Base-by-base conservation (phyloP, 2,888 invertebrate species). In the Limulus polyphemus region DNA sequence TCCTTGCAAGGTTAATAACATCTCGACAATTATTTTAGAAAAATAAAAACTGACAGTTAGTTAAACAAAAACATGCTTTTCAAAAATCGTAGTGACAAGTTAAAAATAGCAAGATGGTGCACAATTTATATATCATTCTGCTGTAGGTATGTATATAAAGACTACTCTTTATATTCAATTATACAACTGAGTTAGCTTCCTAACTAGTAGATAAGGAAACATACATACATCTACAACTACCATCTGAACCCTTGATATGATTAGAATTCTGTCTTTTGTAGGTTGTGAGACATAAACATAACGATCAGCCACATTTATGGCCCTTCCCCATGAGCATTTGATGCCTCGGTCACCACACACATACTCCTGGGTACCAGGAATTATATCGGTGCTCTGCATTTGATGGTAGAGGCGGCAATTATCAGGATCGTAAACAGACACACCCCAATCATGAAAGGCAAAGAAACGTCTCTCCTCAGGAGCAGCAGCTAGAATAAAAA, bases 241-340 rank as follows among this genome's bases (percentile, higher is more conserved):
- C 83, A 84, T 83, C 73, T 84, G 84, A 65, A 82, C 79, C 71
- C 84, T 83, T 72, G 85, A 85, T 71, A 87, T 83, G 59, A 87
- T 83, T 48, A 87, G 77, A 56, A 87, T 81, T 58, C 87, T 78
- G 76, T 86, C 84, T 70, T 83, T 80, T 64, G 80, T 79, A 10
- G 87, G 86, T 74, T 87, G 87, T 1, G 83, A 83, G 16, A 83
- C 84, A 74, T 86, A 87, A 47, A 87, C 83, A 74, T 85, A 86
- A 67, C 83, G 78, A 73, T 84, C 83, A 55, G 82, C 83, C 10
- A 87, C 85, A 72, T 84, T 84, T 67, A 86, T 83, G n/a, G 85
- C 84, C 16, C 81, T 78, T 3, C 86, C 86, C 87, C 87, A 87
- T 58, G 81, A 81, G 74, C 87, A 87, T 67, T 81, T 79, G 48